These are phyloP conservation scores for Vidua macroura DNA, from an alignment of 2,113 vertebrate species.

Conservation along the genomic window DNA sequence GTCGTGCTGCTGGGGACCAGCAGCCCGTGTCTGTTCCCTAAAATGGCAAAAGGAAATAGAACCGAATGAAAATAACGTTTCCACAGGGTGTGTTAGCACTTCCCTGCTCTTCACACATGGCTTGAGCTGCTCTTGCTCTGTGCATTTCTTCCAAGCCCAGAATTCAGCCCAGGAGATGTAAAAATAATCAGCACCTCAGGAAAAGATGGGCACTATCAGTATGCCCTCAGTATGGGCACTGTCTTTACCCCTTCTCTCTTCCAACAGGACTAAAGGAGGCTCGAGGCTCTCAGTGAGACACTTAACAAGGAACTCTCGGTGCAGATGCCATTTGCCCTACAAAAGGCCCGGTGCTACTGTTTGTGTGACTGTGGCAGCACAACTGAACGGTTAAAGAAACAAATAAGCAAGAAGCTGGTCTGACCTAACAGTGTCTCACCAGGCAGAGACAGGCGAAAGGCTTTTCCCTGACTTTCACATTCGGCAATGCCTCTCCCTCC, in stretches of 20 bases:
- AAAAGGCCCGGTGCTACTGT: too few relatives aligned
- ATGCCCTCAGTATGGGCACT: too few relatives aligned
- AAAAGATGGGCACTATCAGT: too few relatives aligned
- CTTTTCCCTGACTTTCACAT: background rate
- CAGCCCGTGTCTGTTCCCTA: constrained; percentile 93
- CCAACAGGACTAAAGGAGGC: background rate
- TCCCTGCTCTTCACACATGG: accelerated
- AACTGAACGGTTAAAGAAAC: background rate
- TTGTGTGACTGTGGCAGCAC: accelerated
- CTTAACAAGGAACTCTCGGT: background rate
- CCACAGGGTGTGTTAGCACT: too few relatives aligned
- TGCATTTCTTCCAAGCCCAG: background rate
- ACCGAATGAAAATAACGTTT: background rate
- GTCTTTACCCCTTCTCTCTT: background rate
- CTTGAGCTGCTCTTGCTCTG: background rate
- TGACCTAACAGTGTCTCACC: accelerated
- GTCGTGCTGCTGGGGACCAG: constrained; percentile 93
- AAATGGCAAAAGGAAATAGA: background rate
- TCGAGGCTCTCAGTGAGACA: accelerated
- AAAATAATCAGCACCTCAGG: background rate
- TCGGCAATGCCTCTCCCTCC: too few relatives aligned
- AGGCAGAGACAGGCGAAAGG: accelerated
- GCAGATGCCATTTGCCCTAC: too few relatives aligned
- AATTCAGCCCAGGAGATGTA: background rate
- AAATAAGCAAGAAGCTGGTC: background rate